Base-by-base conservation (phyloP, 1,140 invertebrate genomes). In the Drosophila kepulauana region DNA sequence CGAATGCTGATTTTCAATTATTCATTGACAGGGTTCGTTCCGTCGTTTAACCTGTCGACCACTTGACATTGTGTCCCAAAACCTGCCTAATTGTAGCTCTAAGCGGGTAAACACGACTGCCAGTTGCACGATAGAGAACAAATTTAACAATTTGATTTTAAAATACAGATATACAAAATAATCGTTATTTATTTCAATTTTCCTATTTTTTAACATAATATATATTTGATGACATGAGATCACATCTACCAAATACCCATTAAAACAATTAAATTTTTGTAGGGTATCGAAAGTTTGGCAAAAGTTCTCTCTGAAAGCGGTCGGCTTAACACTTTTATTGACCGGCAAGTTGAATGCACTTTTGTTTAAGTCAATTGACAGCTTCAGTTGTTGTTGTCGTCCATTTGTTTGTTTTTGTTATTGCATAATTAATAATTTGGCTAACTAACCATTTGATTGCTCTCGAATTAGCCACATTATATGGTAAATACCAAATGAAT, bases 1-100 rank as follows among this genome's bases (percentile, higher is more conserved):
- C 75, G 52, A 41, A 35, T 64, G 80, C 78, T 63, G 77, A 78
- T 75, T 84, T 88, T 88, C 85, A 88, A 88, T 88, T 88, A 88
- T 82, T 78, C 79, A 88, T 84, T 88, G 84, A 88, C 77, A 81
- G 61, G 25, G 63, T 43, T 25, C 85, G 69, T 48, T 68, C 35
- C 78, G 73, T 63, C 81, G 57, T 64, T 89, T 89, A 88, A 81
- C 85, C 85, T 88, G 85, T 89, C 84, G 51, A 64, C 61, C 70
- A 58, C 77, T 88, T 84, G 82, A 80, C 82, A 82, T 73, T 52
- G 33, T 57, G 66, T 43, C 6, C 51, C 20, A 51, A 33, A 45
- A 30, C 8, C 20, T 25, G 5, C 38, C 41, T n/a, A 30, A 41
- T 41, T 57, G 15, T 13, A 49, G 15, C 38, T 33, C 30, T 35